Percentiles rank a stretch among this genome's conserved stretches.
phyloP scores from a whole-genome alignment of 2,113 vertebrate species.

The Zonotrichia leucophrys region DNA sequence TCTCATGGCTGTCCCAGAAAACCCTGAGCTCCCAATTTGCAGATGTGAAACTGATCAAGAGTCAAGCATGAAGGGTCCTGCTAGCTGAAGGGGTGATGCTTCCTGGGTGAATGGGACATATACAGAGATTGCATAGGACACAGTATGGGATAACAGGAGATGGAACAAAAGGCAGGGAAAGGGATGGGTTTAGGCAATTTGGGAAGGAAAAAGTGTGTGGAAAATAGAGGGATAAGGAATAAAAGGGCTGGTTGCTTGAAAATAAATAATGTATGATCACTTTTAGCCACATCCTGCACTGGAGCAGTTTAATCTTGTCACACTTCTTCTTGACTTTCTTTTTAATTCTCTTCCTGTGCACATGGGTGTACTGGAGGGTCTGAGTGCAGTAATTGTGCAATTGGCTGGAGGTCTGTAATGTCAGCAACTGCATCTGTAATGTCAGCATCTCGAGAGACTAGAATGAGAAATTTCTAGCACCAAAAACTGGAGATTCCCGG shows the following conservation, averaged over 20 bases:
- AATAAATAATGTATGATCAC: neutral
- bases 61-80: neutral
- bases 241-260: neutral
- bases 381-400: neutral
- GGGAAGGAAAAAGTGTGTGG: neutral
- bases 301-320: neutral
- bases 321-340: neutral
- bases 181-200: neutral
- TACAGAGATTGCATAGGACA: neutral
- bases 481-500: neutral
- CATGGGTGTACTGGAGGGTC: neutral
- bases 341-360: neutral
- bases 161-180: neutral
- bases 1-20: neutral
- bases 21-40: neutral
- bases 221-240: neutral
- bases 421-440: neutral
- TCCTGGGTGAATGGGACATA: neutral
- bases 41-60: neutral
- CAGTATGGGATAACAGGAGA: neutral
- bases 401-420: neutral
- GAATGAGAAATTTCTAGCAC: neutral
- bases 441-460: neutral
- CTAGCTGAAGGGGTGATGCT: neutral
- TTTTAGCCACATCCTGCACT: neutral